Evolutionary conservation across 2,113 vertebrate species (phyloP), one percentile per base, ranked within the genome.

Genomic region (Eupsittula cactorum): DNA sequence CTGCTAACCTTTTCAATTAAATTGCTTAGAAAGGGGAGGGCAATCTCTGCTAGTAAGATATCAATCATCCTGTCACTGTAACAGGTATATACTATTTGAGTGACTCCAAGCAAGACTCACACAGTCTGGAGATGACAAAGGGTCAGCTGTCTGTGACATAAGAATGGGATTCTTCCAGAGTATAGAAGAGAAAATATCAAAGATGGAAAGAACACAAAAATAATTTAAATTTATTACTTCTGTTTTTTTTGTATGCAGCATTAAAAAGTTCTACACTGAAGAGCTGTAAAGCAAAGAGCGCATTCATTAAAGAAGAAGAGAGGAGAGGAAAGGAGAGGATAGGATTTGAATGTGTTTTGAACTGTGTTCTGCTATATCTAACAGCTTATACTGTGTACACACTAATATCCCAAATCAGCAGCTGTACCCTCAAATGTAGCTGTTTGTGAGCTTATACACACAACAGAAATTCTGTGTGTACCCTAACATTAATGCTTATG

Each of bases 31-130:
- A 94, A 83, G 33, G 12, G 53, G 9, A 39, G 20, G 57, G 14
- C 44, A 82, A 42, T 80, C 33, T 80, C 67, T 77, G 27, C 9
- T 28, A 39, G 20, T 59, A 76, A 76, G 52, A 20, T 71, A 86
- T 55, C 8, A 82, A 81, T 80, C 6, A 70, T 31, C 13, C 35
- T 23, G 50, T 75, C 83, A 50, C 41, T 85, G 16, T 83, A 95
- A 80, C 86, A 94, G 14, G 5, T 83, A 47, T 68, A 65, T 42
- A 21, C 39, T 78, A 28, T 69, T 31, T 44, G 24, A 62, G 68
- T 81, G 23, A 95, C 96, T 94, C 96, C 71, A 60, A 69, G 82
- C 50, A 83, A 90, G 84, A 44, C 77, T 86, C 94, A 44, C 3
- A 59, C 46, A 79, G 78, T 92, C 92, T 78, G 46, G 68, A 93